Base-by-base conservation (phyloP, 2,888 invertebrate species). In the Seladonia tumulorum region DNA sequence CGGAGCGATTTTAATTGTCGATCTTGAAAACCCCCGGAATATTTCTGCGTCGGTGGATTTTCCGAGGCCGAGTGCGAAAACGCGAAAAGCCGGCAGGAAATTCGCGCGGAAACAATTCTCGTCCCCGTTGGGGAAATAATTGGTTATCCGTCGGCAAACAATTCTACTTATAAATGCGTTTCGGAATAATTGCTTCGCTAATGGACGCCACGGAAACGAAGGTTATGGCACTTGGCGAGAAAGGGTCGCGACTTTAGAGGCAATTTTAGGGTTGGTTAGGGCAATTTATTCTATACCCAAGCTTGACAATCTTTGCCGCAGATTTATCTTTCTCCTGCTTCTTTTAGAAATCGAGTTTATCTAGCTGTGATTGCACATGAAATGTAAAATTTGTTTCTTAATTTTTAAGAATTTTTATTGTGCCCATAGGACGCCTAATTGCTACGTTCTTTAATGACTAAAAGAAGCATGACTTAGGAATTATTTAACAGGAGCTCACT, bases 171-270 rank as follows among this genome's bases (percentile, higher is more conserved):
- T 45, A 72, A 72, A 79, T 16, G 79, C 45, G 45, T 68, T 78
- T 68, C 66, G 57, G 68, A 79, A 74, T 74, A 79, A 82, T 79
- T 74, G 29, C 47, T 63, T 29, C 25, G 25, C 29, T 45, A 77
- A 66, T 77, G 73, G 73, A 73, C 29, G 66, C 14, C 10, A 8
- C 29, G 29, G n/a, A 25, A 45, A 53, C 4, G 72, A 68, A 73
- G 53, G 53, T 25, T 25, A 25, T 18, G 60, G n/a, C 49, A 53
- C 73, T 53, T 53, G 4, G 53, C 66, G 18, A 22, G 68, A 16
- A 29, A 42, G 53, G 66, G 66, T 14, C 22, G 10, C 22, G 53
- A 53, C 1, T 53, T 53, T 10, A 53, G 10, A 22, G 78, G 25
- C 25, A 68, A 79, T 74, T 74, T 79, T 18, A 18, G 29, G 74